A percentile compares a stretch with the other conserved stretches of the same genome.
Evolutionary conservation across 2,797 vertebrate species (phyloP).

Genomic region (Hyperoplus immaculatus): DNA sequence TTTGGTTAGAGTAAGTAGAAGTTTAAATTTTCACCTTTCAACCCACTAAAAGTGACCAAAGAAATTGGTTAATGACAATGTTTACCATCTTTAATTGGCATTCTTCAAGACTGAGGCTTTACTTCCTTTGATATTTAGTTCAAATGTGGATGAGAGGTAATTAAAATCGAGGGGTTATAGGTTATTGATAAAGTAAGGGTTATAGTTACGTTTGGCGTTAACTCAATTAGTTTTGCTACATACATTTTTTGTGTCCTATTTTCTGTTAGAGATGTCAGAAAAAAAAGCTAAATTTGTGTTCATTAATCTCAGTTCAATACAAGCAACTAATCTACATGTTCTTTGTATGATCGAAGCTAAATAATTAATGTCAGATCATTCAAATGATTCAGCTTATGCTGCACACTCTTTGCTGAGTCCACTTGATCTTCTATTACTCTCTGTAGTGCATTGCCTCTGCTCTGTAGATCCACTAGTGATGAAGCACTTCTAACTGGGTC

Average conservation of each 20-base stretch:
- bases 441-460: constrained; percentile 27
- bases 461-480: constrained; percentile 71
- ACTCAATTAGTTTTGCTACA: not conserved
- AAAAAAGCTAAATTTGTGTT: not conserved
- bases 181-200: not conserved
- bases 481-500: constrained; percentile 82
- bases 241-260: not conserved
- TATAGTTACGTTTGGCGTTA: not conserved
- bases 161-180: not conserved
- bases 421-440: not conserved
- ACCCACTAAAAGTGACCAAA: not conserved
- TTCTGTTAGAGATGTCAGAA: not conserved
- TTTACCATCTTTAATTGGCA: not conserved
- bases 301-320: not conserved
- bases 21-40: not conserved
- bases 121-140: not conserved
- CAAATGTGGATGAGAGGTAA: not conserved
- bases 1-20: not conserved
- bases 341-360: not conserved
- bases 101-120: not conserved
- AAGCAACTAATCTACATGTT: constrained; percentile 4
- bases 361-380: not conserved
- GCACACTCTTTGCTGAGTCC: not conserved
- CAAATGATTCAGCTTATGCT: not conserved
- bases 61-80: not conserved